A percentile compares a stretch with the other conserved stretches of the same genome.
Conservation (phyloP, 2,888 invertebrate species). For the Leptarthrus brevirostris region DNA sequence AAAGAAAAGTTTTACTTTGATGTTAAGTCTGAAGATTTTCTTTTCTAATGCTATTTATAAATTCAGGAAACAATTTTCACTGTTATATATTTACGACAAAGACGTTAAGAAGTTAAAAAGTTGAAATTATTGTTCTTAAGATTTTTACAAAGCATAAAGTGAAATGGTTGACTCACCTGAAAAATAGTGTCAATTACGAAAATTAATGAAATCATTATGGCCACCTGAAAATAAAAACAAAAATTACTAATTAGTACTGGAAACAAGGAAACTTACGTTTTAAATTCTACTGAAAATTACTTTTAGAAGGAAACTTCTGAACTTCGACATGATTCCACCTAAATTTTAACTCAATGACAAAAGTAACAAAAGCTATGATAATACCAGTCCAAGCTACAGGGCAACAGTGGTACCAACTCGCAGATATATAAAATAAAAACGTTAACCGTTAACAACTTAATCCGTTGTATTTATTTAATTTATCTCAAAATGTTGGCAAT, state of each 20-base stretch:
- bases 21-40: slow-evolving; percentile 5
- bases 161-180: slow-evolving; percentile 26
- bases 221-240: slow-evolving; percentile 45
- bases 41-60: slow-evolving; percentile 35
- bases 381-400: slow-evolving; percentile 31
- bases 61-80: no score
- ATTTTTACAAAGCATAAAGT: neutral
- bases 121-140: no score
- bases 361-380: slow-evolving; percentile 11
- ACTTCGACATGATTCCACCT: slow-evolving; percentile 23
- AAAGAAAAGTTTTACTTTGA: slow-evolving; percentile 16
- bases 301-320: slow-evolving; percentile 45
- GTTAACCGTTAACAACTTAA: no score
- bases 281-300: slow-evolving; percentile 36
- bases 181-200: slow-evolving; percentile 36
- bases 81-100: no score
- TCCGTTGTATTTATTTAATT: neutral
- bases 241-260: slow-evolving; percentile 43
- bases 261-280: slow-evolving; percentile 46
- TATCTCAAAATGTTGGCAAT: slow-evolving; percentile 6
- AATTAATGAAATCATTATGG: slow-evolving; percentile 35
- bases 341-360: slow-evolving; percentile 1
- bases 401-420: slow-evolving; percentile 47
- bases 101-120: no score
- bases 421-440: slow-evolving; percentile 5